Base-by-base conservation (phyloP, 2,113 vertebrate genomes). In the Nicator chloris region DNA sequence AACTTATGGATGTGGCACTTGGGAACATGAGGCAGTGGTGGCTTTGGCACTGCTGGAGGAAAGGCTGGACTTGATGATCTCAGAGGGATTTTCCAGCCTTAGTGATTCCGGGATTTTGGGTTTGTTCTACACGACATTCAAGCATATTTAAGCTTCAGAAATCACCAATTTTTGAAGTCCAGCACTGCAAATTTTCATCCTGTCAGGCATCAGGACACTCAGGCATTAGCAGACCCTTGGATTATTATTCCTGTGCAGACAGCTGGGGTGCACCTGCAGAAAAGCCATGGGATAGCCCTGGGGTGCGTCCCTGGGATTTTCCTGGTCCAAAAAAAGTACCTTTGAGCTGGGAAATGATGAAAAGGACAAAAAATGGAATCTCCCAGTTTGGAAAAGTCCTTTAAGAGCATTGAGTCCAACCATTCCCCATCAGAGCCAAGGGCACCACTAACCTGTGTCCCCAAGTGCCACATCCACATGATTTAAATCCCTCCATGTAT, bases 41-140 rank as follows among this genome's bases (percentile, higher is more conserved):
- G 27, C 44, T 37, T 37, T 65, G 76, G 44, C 14, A 26, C 1
- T n/a, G 59, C 37, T 73, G 59, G 37, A 28, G 44, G 31, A 51
- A 37, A 5, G 7, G 44, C 10, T 45, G 44, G 23, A 15, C 10
- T 45, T 0, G 1, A 33, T 33, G 51, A 10, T 17, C 33, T 73
- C 15, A 17, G 16, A 26, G 45, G 39, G 28, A 1, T 89, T 75
- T 75, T 60, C 53, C 53, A 60, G 1, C 9, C 11, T 47, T 6
- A 15, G 26, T 31, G 19, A 13, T 53, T 86, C 37, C n/a, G 40
- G 40, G 28, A 35, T 54, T 82, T 40, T 31, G 49, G 80, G 37
- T 40, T 88, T 24, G 28, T 0, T 2, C 13, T 59, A 5, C 10
- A 8, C 2, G 3, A 16, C 15, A 24, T 42, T 40, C 10, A 3